Percentiles rank a stretch among this genome's conserved stretches.
These are phyloP conservation scores for Platalea minor DNA, from an alignment of 2,797 vertebrate genomes.

Conservation along the genomic window DNA sequence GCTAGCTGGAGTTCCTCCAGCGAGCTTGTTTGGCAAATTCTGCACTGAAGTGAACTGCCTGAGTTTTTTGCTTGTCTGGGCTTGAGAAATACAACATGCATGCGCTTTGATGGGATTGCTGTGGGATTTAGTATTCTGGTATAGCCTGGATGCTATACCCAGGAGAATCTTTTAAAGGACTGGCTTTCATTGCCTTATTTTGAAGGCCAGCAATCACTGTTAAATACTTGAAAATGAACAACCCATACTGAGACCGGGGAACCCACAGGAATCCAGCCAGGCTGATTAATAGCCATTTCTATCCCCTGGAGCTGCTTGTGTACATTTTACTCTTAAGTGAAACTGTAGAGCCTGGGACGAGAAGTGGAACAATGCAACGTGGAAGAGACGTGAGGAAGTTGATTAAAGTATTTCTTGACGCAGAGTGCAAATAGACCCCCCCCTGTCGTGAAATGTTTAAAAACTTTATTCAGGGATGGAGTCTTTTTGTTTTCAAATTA, in stretches of 20 bases:
- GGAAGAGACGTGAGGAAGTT: background rate
- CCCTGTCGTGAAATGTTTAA: rapidly evolving
- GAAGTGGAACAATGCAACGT: background rate
- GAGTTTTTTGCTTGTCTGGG: background rate
- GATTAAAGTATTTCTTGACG: background rate
- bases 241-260: background rate
- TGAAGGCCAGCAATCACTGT: background rate
- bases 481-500: background rate
- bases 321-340: background rate
- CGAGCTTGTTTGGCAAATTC: background rate
- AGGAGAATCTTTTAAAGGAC: background rate
- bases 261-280: background rate
- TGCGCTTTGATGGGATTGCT: background rate
- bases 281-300: background rate
- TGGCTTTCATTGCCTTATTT: background rate
- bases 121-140: background rate
- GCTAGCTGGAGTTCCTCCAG: background rate
- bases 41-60: background rate
- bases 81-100: background rate
- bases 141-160: background rate
- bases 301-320: background rate
- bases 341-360: background rate
- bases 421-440: background rate
- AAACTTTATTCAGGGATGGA: background rate
- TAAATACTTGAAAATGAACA: background rate